Evolutionary conservation across 2,113 vertebrate genomes (phyloP).

Genomic region (Cyprinodon tularosa): DNA sequence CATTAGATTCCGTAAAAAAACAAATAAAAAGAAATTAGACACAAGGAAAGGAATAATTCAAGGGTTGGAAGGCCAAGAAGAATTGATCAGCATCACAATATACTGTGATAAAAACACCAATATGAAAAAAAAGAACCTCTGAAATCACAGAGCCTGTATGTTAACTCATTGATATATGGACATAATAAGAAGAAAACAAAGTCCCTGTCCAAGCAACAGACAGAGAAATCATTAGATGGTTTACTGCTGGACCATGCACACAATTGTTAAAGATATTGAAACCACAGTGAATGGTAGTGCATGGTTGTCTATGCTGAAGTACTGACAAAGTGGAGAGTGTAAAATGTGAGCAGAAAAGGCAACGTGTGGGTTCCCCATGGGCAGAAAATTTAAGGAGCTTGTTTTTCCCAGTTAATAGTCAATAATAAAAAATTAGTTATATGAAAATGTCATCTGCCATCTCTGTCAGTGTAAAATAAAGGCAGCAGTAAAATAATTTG

Average conservation of each 20-base stretch:
- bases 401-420: neutral
- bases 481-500: neutral
- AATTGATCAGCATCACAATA: slow-evolving; percentile 54
- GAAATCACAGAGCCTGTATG: slow-evolving; percentile 38
- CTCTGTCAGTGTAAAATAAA: neutral
- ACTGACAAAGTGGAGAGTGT: slow-evolving; percentile 38
- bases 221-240: slow-evolving; percentile 55
- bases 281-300: slow-evolving; percentile 51
- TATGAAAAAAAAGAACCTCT: slow-evolving; percentile 27
- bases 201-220: slow-evolving; percentile 57
- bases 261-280: slow-evolving; percentile 49
- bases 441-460: neutral
- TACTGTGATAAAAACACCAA: slow-evolving; percentile 51
- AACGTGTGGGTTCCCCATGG: slow-evolving; percentile 38
- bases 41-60: slow-evolving; percentile 63
- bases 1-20: slow-evolving; percentile 30
- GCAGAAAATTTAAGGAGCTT: slow-evolving; percentile 23
- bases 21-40: slow-evolving; percentile 19
- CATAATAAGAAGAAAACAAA: slow-evolving; percentile 52
- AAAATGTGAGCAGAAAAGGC: slow-evolving; percentile 51
- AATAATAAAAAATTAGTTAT: neutral
- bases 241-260: slow-evolving; percentile 53
- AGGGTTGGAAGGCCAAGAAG: slow-evolving; percentile 55
- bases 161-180: slow-evolving; percentile 48
- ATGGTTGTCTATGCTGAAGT: slow-evolving; percentile 44